Base-by-base conservation (phyloP, 2,888 invertebrate genomes). In the Sinelater perroti region DNA sequence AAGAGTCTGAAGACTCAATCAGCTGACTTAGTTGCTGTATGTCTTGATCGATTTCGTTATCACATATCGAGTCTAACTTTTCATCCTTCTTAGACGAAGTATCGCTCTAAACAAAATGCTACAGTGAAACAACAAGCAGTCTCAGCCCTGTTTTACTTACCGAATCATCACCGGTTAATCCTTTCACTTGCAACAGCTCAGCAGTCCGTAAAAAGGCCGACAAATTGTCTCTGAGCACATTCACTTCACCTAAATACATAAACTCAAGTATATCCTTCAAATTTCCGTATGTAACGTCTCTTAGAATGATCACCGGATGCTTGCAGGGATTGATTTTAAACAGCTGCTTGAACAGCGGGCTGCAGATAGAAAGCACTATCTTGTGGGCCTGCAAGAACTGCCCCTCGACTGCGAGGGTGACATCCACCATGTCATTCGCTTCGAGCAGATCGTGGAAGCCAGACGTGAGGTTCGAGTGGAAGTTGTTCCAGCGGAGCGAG, bases 401-500 rank as follows among this genome's bases (percentile, higher is more conserved):
- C n/a, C 90, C 90, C 56, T 87, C 90, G 49, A 88, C 89, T 52
- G 90, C 89, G 65, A 90, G 78, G 20, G 90, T 90, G 64, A 90
- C 90, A 72, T 90, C 90, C 42, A 90, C 89, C 76, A 90, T 80
- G 70, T 89, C 88, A 64, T 89, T 87, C 63, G 86, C 86, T 67
- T 87, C 85, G 62, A 90, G 75, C 63, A 90, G 79, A 47, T 86
- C 86, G 72, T 88, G 87, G 72, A 90, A 86, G 24, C 89, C 89
- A 66, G 86, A 83, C 33, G 88, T 85, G 66, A 90, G 78, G 78
- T 90, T 90, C 63, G 86, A 84, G 75, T 89, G 88, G 79, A 89
- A 90, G 75, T 90, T 90, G 75, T 90, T 90, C 90, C 90, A 90
- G 68, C 88, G 83, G 69, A 90, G 78, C 52, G 89, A 88, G 77